Conservation (phyloP, 2,888 invertebrate genomes). For the Sisyra terminalis region DNA sequence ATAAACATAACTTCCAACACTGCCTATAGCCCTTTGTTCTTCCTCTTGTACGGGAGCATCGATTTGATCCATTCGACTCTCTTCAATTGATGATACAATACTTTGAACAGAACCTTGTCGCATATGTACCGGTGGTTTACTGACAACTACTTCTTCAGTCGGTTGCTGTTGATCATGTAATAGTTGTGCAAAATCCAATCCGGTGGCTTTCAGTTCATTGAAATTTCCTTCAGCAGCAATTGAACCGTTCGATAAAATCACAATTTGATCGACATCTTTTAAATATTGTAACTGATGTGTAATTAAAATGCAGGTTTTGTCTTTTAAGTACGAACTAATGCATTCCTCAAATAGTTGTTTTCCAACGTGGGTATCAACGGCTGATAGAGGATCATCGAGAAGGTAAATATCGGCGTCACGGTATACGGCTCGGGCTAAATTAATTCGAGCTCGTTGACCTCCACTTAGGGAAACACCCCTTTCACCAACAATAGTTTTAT, state of each 20-base stretch:
- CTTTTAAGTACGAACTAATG: constrained; percentile 43
- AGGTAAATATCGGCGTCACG: constrained; percentile 73
- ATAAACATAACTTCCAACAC: constrained; percentile 32
- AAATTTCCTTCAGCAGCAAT: constrained; percentile 50
- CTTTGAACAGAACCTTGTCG: constrained; percentile 38
- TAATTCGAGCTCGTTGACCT: constrained; percentile 79
- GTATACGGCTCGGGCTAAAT: constrained; percentile 75
- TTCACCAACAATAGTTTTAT: constrained; percentile 69
- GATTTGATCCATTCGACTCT: constrained; percentile 22
- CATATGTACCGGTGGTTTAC: constrained; percentile 17
- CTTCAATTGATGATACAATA: constrained; percentile 27
- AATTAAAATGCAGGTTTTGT: constrained; percentile 56
- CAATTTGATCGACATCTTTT: constrained; percentile 38
- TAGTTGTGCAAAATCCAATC: constrained; percentile 61
- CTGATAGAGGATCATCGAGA: constrained; percentile 81
- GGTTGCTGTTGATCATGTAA: constrained; percentile 27
- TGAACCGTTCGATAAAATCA: constrained; percentile 39
- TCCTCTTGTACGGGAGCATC: constrained; percentile 26
- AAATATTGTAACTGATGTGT: constrained; percentile 62
- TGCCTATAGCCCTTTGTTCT: constrained; percentile 44
- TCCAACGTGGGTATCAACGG: constrained; percentile 86
- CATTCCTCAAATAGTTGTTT: constrained; percentile 77
- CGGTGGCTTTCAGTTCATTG: constrained; percentile 51
- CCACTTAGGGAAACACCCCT: constrained; percentile 54
- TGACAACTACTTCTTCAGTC: constrained; percentile 24